Conservation (phyloP, 2,113 vertebrate genomes). For the Otus sunia region DNA sequence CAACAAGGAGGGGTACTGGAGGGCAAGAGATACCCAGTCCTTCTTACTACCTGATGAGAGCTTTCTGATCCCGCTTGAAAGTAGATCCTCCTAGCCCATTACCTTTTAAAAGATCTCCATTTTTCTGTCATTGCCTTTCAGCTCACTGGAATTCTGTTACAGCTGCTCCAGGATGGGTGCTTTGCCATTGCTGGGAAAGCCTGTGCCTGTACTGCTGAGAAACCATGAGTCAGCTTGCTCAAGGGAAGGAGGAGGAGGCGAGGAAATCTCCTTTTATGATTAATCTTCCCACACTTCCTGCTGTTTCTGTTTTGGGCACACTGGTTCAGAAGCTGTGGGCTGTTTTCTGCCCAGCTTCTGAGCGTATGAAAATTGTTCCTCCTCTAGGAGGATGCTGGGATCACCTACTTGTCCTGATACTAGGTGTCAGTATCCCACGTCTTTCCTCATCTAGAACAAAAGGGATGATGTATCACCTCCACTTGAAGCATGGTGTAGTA, state of each 20-base stretch:
- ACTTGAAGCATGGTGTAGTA: rapidly evolving
- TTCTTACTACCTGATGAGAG: not conserved
- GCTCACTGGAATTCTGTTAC: not conserved
- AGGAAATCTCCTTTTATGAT: conserved; percentile 53
- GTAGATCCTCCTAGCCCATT: not conserved
- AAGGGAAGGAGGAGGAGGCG: conserved; percentile 18
- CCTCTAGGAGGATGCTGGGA: not conserved
- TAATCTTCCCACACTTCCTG: conserved; percentile 45
- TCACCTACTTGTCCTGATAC: conserved; percentile 14
- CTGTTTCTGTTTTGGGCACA: conserved; percentile 44
- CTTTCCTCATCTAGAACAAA: not conserved
- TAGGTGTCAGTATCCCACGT: not conserved
- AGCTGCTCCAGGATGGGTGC: not conserved
- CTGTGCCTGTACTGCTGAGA: not conserved
- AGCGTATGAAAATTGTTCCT: not conserved
- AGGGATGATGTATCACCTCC: not conserved
- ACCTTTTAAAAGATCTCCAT: rapidly evolving
- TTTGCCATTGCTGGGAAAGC: conserved; percentile 1
- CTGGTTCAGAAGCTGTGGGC: conserved; percentile 41
- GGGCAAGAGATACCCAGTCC: not conserved
- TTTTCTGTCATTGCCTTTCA: not conserved
- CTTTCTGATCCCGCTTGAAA: not conserved
- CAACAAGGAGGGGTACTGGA: not conserved
- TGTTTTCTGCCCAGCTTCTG: conserved; percentile 4
- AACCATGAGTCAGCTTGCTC: conserved; percentile 59